phyloP scores from a whole-genome alignment of 2,888 invertebrate genomes.

The Acanthosepion pharaonis region DNA sequence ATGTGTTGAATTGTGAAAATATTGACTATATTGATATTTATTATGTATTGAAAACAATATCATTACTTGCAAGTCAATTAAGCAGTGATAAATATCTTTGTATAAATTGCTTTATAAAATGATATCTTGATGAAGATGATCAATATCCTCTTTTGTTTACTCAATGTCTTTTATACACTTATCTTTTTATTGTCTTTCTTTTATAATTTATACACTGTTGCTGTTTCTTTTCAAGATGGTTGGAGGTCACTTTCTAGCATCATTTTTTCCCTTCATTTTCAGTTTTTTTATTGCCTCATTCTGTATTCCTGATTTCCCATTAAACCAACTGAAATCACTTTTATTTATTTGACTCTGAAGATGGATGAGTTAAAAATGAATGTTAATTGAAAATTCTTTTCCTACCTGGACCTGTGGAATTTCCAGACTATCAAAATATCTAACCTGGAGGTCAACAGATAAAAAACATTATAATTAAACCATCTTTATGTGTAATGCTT shows the following conservation, averaged over 20 bases:
- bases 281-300: neutral
- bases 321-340: neutral
- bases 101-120: neutral
- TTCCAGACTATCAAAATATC: no score
- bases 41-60: neutral
- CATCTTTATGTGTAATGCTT: no score
- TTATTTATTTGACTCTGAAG: neutral
- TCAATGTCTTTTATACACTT: neutral
- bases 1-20: neutral
- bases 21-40: neutral
- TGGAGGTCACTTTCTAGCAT: neutral
- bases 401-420: no score
- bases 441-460: no score
- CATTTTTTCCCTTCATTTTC: neutral
- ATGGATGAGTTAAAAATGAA: neutral
- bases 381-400: no score
- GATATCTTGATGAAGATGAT: neutral
- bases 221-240: neutral
- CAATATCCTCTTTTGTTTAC: neutral
- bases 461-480: no score
- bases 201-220: neutral
- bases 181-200: neutral
- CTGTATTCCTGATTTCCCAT: neutral
- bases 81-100: neutral
- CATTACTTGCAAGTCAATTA: neutral